Base-by-base conservation (phyloP, 2,113 vertebrate genomes). In the Aegotheles bennettii region DNA sequence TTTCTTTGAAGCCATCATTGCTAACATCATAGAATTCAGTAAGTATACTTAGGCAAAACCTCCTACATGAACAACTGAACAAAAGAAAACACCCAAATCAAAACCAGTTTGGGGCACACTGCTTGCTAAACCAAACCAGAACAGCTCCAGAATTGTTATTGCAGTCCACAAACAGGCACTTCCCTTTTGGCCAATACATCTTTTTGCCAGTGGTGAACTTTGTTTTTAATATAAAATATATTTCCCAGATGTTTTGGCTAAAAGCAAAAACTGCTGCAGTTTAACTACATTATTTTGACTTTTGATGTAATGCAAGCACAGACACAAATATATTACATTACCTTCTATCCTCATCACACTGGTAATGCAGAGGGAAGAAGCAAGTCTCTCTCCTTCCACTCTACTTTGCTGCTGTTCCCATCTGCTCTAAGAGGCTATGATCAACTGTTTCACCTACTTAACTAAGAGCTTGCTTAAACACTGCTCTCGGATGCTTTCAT, bases 281-380 rank as follows among this genome's bases (percentile, higher is more conserved):
- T 57, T 75, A 83, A 71, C 56, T 10, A 36, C 0, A 0, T 40
- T 47, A 45, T 25, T 90, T 48, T 67, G 36, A 63, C 13, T 78
- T 76, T n/a, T 40, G 43, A 56, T 13, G 35, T 0, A 63, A 69
- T 0, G 0, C 69, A 84, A 84, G 35, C 42, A 59, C 0, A 3
- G 54, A 33, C 56, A 77, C n/a, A 43, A 5, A 23, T 2, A 31
- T 2, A 48, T 59, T 57, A 48, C 16, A 10, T 84, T 87, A 84
- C 84, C 68, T 87, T 73, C 53, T 45, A 56, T 77, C 80, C 33
- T 63, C 26, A 59, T 35, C 35, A 18, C 42, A 71, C 18, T 2
- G 31, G 14, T 13, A 84, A 87, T 0, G 42, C 35, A 84, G 74
- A 56, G 28, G 47, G 1, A 7, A 89, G 69, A 43, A 54, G 48